Evolutionary conservation across 2,113 vertebrate species (phyloP), one percentile per base, ranked within the genome.

Genomic region (Athene cunicularia): DNA sequence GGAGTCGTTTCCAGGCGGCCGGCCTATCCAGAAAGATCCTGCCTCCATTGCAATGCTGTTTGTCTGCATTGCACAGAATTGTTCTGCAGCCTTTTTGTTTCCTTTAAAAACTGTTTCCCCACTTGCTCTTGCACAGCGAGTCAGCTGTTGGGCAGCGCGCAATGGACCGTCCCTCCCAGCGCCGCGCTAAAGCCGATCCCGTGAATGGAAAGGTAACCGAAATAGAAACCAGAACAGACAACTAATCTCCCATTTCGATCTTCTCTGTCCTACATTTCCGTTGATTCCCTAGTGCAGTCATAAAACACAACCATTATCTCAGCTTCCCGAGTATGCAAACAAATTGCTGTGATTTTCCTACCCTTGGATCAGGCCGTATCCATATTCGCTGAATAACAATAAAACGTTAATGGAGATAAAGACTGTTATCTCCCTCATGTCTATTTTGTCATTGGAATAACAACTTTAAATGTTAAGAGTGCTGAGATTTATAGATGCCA

Each of bases 331-430:
- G 86, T 55, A 82, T 45, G 86, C 85, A 87, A 95, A 97, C 95
- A 97, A 96, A 97, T 95, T 80, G 91, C 95, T 90, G 90, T 92
- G 93, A 95, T 96, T 96, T 97, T 92, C 90, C 95, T 97, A 19
- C 8, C 47, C 92, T 63, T 75, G 91, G 91, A 95, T 96, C 91
- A 41, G 76, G 80, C 77, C 24, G 4, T 94, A 66, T 94, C 91
- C 87, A 26, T 94, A 94, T 82, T 97, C 95, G 97, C 96, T 93
- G 96, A 96, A 86, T 93, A 97, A 96, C 95, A 97, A 92, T 95
- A 97, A 97, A 97, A 94, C 14, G 39, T 96, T 97, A 97, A 97
- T 97, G 86, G 97, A 91, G 95, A 93, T 96, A 96, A 97, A 96
- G 95, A 94, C 93, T 72, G 75, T 96, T 95, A 90, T 96, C 94